Conservation (phyloP, 2,888 invertebrate species). For the Lithodes maja region DNA sequence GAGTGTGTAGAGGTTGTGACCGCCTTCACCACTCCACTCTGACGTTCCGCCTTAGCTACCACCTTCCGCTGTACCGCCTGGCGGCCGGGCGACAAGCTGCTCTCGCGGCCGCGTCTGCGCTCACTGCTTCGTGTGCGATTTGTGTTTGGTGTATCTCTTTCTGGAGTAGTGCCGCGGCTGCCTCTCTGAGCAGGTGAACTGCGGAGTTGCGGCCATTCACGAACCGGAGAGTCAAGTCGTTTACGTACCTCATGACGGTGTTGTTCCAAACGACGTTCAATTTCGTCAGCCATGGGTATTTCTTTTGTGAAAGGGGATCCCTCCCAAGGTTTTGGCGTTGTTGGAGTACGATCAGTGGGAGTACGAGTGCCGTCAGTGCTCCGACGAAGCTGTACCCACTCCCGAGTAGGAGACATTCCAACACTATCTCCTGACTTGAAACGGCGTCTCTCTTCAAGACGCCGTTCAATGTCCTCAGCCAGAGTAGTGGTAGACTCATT, state of each 20-base stretch:
- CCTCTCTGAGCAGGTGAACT: constrained; percentile 43
- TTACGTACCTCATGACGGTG: constrained; percentile 62
- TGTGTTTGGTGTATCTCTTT: constrained; percentile 27
- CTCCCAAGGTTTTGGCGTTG: constrained; percentile 48
- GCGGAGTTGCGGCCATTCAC: constrained; percentile 58
- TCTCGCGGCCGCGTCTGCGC: constrained; percentile 27
- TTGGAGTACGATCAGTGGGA: constrained; percentile 1
- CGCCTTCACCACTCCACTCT: constrained; percentile 29
- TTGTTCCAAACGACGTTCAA: constrained; percentile 55
- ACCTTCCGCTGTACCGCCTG: constrained; percentile 38
- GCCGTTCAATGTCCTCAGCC: constrained; percentile 63
- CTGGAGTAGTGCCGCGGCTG: constrained; percentile 49
- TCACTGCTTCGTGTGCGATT: constrained; percentile 43
- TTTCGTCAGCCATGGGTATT: constrained; percentile 50
- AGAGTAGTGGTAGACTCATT: constrained; percentile 29
- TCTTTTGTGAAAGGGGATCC: constrained; percentile 9
- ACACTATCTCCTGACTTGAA: constrained; percentile 38
- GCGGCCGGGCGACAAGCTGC: constrained; percentile 44
- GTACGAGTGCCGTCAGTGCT: neutral
- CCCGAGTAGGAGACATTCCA: constrained; percentile 46
- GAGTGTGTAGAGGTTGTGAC: constrained; percentile 42
- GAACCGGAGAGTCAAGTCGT: constrained; percentile 50
- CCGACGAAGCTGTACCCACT: constrained; percentile 54
- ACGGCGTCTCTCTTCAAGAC: constrained; percentile 53
- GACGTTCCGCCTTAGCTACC: constrained; percentile 47